Conservation (phyloP, 2,797 vertebrate species). For the Gambusia yucatana region DNA sequence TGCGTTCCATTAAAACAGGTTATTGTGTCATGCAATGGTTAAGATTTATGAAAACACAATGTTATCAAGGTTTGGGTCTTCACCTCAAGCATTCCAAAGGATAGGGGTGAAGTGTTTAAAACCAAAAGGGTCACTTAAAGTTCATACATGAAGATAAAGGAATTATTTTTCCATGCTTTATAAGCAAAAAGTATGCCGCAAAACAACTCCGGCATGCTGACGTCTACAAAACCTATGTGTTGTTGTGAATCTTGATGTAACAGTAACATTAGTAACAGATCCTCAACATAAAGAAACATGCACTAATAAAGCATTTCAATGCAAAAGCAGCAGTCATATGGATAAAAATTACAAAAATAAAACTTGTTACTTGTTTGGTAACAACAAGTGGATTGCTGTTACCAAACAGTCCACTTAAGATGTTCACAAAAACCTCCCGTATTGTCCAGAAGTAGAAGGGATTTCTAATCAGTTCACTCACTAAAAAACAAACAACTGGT, state of each 20-base stretch:
- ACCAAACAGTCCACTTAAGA: neutral
- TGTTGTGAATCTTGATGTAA: neutral
- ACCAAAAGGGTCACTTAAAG: neutral
- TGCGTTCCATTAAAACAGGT: neutral
- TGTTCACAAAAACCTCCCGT: no score
- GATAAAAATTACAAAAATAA: neutral
- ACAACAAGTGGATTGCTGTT: no score
- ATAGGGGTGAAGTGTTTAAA: neutral
- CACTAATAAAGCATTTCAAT: neutral
- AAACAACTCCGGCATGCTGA: neutral
- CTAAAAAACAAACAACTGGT: no score
- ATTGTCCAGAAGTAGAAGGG: no score
- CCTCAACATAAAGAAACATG: neutral
- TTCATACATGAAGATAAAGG: neutral
- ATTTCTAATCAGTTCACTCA: no score
- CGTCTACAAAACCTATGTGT: neutral
- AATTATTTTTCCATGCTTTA: neutral
- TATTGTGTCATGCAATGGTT: neutral
- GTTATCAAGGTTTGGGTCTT: neutral
- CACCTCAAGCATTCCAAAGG: neutral
- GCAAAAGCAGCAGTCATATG: neutral
- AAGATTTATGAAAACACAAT: neutral
- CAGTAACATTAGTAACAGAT: neutral
- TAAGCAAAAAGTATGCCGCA: neutral
- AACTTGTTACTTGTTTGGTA: no score